A percentile compares a stretch with the other conserved stretches of the same genome.
phyloP scores from a whole-genome alignment of 2,888 invertebrate species.

The Epinotia brunnichana region DNA sequence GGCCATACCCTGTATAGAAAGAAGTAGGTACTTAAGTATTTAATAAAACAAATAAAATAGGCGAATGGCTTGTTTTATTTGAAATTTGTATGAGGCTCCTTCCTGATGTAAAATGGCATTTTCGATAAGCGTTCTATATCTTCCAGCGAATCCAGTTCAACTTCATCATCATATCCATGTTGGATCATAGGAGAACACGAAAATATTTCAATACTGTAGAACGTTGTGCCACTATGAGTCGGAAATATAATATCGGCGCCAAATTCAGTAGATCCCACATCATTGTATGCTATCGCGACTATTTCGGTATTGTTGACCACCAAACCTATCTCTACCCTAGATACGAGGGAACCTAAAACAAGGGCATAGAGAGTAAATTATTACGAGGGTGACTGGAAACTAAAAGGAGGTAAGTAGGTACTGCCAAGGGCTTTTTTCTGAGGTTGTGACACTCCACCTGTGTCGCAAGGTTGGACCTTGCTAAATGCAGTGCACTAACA shows the following conservation, averaged over 20 bases:
- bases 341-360: conserved; percentile 51
- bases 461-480: too few relatives aligned
- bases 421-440: too few relatives aligned
- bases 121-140: conserved; percentile 10
- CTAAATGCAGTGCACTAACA: too few relatives aligned
- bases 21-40: background rate
- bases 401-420: too few relatives aligned
- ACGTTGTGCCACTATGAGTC: conserved; percentile 56
- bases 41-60: background rate
- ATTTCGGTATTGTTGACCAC: conserved; percentile 69
- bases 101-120: conserved; percentile 17
- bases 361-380: background rate
- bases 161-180: too few relatives aligned
- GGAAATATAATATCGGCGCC: conserved; percentile 64
- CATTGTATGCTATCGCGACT: conserved; percentile 60
- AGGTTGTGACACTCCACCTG: too few relatives aligned
- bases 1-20: too few relatives aligned
- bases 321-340: conserved; percentile 67
- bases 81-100: background rate
- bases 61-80: background rate
- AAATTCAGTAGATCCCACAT: conserved; percentile 63
- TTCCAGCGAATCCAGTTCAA: background rate
- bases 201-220: conserved; percentile 64
- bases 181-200: conserved; percentile 53
- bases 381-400: background rate